These are phyloP conservation scores for Oryzias curvinotus DNA, from an alignment of 2,113 vertebrate species.

Conservation along the genomic window DNA sequence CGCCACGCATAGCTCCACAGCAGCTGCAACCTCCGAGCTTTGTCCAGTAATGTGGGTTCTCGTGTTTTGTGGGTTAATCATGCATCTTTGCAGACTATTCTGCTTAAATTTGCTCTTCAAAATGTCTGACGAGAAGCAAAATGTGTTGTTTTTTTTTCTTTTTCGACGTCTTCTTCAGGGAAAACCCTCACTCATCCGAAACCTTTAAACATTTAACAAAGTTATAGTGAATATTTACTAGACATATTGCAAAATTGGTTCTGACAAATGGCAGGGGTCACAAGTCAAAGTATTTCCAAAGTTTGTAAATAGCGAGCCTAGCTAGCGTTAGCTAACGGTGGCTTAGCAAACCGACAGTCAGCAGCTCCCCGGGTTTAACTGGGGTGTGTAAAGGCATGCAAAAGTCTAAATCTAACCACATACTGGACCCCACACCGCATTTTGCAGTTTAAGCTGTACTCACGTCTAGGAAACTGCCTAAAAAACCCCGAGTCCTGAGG, in stretches of 20 bases:
- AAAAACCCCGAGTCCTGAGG: neutral
- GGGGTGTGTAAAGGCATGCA: neutral
- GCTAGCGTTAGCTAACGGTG: conserved; percentile 46
- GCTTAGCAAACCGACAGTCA: conserved; percentile 4
- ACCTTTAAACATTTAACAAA: neutral
- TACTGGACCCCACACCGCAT: neutral
- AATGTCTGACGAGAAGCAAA: conserved; percentile 71
- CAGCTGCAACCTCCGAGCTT: neutral
- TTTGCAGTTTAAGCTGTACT: conserved; percentile 12
- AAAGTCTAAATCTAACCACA: neutral
- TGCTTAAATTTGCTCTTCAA: conserved; percentile 34
- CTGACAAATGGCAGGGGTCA: too few relatives aligned
- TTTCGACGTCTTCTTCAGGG: conserved; percentile 35
- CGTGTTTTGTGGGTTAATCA: accelerated
- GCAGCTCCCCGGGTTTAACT: too few relatives aligned
- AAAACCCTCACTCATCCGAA: conserved; percentile 1
- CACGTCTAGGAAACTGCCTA: conserved; percentile 22
- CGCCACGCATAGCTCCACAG: neutral
- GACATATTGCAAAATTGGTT: neutral
- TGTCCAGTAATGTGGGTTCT: too few relatives aligned
- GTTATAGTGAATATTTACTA: neutral
- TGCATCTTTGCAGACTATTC: neutral
- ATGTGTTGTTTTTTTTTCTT: conserved; percentile 21
- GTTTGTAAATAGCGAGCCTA: conserved; percentile 26
- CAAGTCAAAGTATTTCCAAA: conserved; percentile 39